These are phyloP conservation scores for Amphipyra berbera DNA, from an alignment of 2,888 invertebrate species.

Conservation along the genomic window DNA sequence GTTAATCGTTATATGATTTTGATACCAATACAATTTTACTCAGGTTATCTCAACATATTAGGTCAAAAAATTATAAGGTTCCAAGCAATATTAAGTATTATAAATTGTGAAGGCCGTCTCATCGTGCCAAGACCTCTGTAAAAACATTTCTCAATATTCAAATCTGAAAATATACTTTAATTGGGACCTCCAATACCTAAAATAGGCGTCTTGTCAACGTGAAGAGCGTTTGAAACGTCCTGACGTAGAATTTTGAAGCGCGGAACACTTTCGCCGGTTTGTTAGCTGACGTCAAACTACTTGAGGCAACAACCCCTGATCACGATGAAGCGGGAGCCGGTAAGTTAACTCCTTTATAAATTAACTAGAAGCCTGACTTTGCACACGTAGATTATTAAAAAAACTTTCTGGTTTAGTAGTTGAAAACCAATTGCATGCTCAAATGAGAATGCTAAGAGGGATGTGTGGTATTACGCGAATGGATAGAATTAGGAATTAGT, in stretches of 20 bases:
- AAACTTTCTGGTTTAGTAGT: neutral
- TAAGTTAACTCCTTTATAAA: constrained; percentile 49
- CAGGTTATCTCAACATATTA: too few relatives aligned
- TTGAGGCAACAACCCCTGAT: constrained; percentile 57
- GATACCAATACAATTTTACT: too few relatives aligned
- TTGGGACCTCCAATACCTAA: constrained; percentile 66
- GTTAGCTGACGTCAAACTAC: constrained; percentile 72
- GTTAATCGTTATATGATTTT: too few relatives aligned
- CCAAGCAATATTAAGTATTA: neutral
- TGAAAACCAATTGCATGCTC: too few relatives aligned
- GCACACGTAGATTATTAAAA: constrained; percentile 2
- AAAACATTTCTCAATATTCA: constrained; percentile 21
- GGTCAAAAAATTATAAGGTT: too few relatives aligned
- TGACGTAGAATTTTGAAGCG: constrained; percentile 75
- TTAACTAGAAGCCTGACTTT: constrained; percentile 14
- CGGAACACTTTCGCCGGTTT: constrained; percentile 66
- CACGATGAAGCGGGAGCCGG: constrained; percentile 39
- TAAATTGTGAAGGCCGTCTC: too few relatives aligned
- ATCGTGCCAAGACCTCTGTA: neutral
- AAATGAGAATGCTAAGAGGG: too few relatives aligned
- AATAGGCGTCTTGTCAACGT: constrained; percentile 72
- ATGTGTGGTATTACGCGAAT: too few relatives aligned
- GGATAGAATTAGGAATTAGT: too few relatives aligned
- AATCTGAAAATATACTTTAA: constrained; percentile 44
- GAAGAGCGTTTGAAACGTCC: constrained; percentile 71